A percentile compares a stretch with the other conserved stretches of the same genome.
Conservation (phyloP, 2,888 invertebrate species). For the Crematogaster levior region DNA sequence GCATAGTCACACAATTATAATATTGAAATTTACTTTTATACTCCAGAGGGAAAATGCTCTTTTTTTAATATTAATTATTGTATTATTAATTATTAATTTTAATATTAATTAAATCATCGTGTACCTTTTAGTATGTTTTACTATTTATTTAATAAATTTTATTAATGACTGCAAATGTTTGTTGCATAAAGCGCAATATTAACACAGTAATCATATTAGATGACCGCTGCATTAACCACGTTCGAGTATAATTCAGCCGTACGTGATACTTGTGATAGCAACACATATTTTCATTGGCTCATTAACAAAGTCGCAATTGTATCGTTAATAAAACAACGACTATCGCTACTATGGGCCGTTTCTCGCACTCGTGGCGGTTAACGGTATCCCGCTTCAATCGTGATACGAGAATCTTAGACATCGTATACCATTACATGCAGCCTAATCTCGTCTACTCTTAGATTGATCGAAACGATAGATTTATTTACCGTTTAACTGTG, state of each 20-base stretch:
- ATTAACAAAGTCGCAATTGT: constrained; percentile 46
- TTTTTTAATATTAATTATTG: too few species aligned
- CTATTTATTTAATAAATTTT: background rate
- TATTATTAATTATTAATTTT: too few species aligned
- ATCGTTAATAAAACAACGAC: constrained; percentile 41
- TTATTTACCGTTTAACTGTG: background rate
- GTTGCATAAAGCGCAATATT: background rate
- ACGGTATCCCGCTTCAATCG: constrained; percentile 31
- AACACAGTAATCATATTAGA: constrained; percentile 3
- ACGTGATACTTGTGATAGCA: constrained; percentile 31
- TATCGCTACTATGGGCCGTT: background rate
- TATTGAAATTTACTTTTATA: constrained; percentile 19
- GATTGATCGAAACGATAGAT: constrained; percentile 2
- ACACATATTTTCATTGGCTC: constrained; percentile 30
- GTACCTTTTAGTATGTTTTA: background rate
- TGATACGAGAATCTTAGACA: constrained; percentile 23
- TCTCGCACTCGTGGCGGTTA: constrained; percentile 15
- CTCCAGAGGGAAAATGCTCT: background rate
- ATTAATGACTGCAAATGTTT: constrained; percentile 12
- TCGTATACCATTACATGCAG: constrained; percentile 37
- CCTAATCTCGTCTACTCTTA: constrained; percentile 9
- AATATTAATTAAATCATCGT: background rate
- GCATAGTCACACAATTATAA: background rate
- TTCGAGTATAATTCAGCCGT: constrained; percentile 11
- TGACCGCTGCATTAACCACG: background rate